Evolutionary conservation across 1,140 invertebrate species (phyloP).

Genomic region (Drosophila nigrodunni): DNA sequence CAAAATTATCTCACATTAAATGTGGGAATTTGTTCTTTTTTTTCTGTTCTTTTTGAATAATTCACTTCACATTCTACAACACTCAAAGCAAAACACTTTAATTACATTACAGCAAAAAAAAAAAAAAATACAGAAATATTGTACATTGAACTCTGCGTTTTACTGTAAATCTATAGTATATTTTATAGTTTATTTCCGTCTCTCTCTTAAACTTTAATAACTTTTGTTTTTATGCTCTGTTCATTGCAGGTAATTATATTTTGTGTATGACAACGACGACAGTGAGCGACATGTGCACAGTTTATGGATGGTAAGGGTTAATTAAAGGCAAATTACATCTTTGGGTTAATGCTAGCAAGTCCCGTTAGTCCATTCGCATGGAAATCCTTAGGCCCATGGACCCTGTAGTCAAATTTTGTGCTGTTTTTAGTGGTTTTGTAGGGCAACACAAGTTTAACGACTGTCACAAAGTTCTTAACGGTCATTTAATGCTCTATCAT

Average conservation of each 20-base stretch:
- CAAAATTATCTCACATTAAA: slow-evolving; percentile 66
- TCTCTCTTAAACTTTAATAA: slow-evolving; percentile 22
- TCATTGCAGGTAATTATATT: slow-evolving; percentile 63
- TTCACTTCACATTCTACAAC: slow-evolving; percentile 24
- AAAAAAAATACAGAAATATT: not conserved
- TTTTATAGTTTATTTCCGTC: slow-evolving; percentile 23
- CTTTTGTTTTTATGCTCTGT: slow-evolving; percentile 31
- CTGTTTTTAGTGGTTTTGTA: slow-evolving; percentile 12
- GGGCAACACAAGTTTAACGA: slow-evolving; percentile 23
- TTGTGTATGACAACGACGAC: slow-evolving; percentile 1
- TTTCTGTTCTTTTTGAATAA: slow-evolving; percentile 8
- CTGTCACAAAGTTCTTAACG: slow-evolving; percentile 39
- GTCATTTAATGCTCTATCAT: slow-evolving; percentile 36
- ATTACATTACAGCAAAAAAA: not conserved
- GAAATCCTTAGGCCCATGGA: not conserved
- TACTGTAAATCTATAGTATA: not conserved
- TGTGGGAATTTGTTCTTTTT: slow-evolving; percentile 53
- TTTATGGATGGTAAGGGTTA: slow-evolving; percentile 31
- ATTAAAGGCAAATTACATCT: slow-evolving; percentile 5
- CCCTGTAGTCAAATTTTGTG: not conserved
- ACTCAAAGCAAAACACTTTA: slow-evolving; percentile 7
- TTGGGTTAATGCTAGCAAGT: slow-evolving; percentile 6
- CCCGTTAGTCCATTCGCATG: not conserved
- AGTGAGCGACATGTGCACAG: not conserved
- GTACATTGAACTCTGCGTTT: slow-evolving; percentile 7